Conservation (phyloP, 2,888 invertebrate genomes). For the Notocelia uddmanniana region DNA sequence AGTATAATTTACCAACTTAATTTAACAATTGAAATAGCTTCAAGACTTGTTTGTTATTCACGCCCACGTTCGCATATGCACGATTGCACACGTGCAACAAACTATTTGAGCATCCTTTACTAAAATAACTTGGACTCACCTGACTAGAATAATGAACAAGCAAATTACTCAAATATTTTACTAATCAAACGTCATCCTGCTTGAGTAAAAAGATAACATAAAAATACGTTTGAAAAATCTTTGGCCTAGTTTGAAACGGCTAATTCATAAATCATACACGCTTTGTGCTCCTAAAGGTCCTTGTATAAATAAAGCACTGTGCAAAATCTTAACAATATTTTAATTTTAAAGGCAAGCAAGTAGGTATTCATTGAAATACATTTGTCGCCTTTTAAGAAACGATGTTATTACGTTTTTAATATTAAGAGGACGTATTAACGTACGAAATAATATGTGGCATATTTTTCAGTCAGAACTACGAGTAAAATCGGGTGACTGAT, state of each 20-base stretch:
- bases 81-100: slow-evolving; percentile 6
- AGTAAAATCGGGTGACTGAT: no score
- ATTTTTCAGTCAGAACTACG: no score
- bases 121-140: slow-evolving; percentile 1
- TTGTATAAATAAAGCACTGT: neutral
- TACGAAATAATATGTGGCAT: no score
- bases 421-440: no score
- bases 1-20: neutral
- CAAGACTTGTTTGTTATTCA: neutral
- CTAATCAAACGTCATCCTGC: neutral
- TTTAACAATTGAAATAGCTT: neutral
- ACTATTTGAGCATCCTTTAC: slow-evolving; percentile 14
- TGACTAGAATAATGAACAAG: slow-evolving; percentile 15
- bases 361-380: no score
- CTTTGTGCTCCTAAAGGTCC: neutral
- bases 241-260: neutral
- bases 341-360: no score
- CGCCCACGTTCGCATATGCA: neutral
- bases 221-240: neutral
- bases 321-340: neutral
- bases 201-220: neutral
- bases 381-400: no score
- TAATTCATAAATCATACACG: neutral
- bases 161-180: neutral
- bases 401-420: no score